Percentiles rank a stretch among this genome's conserved stretches.
Conservation (phyloP, 2,113 vertebrate species). For the Thalassarche chlororhynchos region DNA sequence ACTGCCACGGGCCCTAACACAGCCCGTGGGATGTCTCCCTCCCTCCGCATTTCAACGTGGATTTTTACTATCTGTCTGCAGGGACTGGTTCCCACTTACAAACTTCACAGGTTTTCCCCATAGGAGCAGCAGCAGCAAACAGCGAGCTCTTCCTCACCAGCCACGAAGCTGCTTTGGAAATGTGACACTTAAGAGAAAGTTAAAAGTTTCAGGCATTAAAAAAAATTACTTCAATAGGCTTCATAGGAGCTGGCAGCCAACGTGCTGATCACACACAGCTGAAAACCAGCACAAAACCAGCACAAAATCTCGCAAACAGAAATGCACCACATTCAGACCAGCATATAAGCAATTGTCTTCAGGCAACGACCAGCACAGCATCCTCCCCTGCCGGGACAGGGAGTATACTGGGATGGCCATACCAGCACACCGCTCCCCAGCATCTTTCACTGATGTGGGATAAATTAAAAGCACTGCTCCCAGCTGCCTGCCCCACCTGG, state of each 20-base stretch:
- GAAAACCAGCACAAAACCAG: neutral
- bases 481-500: neutral
- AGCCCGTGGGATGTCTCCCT: neutral
- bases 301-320: neutral
- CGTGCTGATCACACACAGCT: accelerated
- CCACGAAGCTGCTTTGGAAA: neutral
- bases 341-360: neutral
- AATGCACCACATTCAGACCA: neutral
- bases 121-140: neutral
- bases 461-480: neutral
- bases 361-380: neutral
- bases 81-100: neutral
- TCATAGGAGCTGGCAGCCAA: neutral
- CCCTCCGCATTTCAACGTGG: accelerated
- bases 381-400: neutral
- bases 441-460: neutral
- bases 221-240: neutral
- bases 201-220: neutral
- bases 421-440: neutral
- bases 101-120: neutral
- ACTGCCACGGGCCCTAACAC: neutral
- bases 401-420: neutral
- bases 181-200: neutral
- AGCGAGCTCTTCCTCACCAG: neutral
- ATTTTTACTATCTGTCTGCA: neutral